Evolutionary conservation across 2,888 invertebrate species (phyloP), one percentile per base, ranked within the genome.

Genomic region (Pinctada fucata): DNA sequence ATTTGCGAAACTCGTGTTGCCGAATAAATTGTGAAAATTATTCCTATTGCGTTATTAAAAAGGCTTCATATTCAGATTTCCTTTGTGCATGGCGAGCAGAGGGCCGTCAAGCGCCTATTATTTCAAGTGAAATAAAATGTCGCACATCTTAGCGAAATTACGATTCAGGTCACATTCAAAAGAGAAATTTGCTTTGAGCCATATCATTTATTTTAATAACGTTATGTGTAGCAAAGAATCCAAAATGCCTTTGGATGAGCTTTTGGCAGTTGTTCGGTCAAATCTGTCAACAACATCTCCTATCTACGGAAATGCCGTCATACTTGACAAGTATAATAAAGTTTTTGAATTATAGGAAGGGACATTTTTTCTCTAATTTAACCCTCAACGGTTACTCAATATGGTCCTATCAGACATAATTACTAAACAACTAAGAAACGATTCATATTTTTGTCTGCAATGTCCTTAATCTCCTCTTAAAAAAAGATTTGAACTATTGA

Each of bases 21-120:
- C 4, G 68, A 68, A 68, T 68, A 68, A 31, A 68, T 68, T 68
- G 68, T 45, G 68, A 10, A 8, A 31, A 68, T 68, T 45, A 68
- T 31, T 45, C 45, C 31, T 47, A 68, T 45, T 31, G 13, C 31
- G 47, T 68, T 68, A 68, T 68, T 68, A 68, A 47, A 65, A 31
- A 45, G 68, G 8, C 8, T 31, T 68, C 47, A 68, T 68, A 68
- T 68, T 68, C 16, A 8, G 47, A 68, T 58, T 58, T 58, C 58
- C 13, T 58, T 58, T 58, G 58, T 58, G 13, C 13, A 31, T 31
- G 31, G 58, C 58, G 6, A 58, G 8, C 13, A 6, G 58, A 58
- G 58, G 13, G 6, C 6, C 58, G 6, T 58, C 58, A 10, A 10
- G 8, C 8, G 58, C 8, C 58, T 58, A 58, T 58, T 58, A 58